Evolutionary conservation across 2,113 vertebrate species (phyloP), one percentile per base, ranked within the genome.

Genomic region (Corydoras sp.): DNA sequence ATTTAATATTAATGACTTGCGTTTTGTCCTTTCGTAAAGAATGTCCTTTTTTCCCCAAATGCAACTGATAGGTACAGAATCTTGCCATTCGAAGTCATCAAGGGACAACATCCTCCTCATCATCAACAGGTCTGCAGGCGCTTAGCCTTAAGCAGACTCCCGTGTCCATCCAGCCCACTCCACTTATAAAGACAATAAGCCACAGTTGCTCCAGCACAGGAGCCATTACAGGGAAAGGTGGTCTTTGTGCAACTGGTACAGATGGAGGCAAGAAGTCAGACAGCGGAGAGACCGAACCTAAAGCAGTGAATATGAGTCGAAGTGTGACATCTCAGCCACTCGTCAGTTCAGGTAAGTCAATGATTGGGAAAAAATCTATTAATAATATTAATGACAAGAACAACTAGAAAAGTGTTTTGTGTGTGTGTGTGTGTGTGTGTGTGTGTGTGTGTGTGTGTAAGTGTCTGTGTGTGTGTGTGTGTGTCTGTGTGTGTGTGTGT

Each of bases 21-120:
- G 0, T n/a, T 56, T 13, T 48, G 5, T 59, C 15, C 3, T 59
- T 14, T 6, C 43, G 31, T 12, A 58, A 11, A 4, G 14, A 9
- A 4, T 43, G 35, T 43, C 7, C 0, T 43, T 69, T 5, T 5
- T 68, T 58, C 18, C 8, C 31, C 5, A 64, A 32, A 31, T 56
- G 12, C 71, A 9, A 30, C 3, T 32, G 3, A 11, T 90, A 95
- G 90, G 93, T 93, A 58, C 94, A 95, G 85, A 95, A 93, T 82
- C 77, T 95, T 53, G 89, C 91, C 50, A 86, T 95, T 60, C 92
- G 94, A 63, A 86, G 89, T 81, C 92, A 93, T 72, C 92, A 92
- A 84, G 89, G 88, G 77, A 84, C 85, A 60, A 58, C 78, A 7
- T 73, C 79, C 56, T 55, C 73, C 43, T 73, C 79, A 59, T 65